Evolutionary conservation across 1,140 invertebrate genomes (phyloP), one percentile per base, ranked within the genome.

Genomic region (Maniola jurtina): DNA sequence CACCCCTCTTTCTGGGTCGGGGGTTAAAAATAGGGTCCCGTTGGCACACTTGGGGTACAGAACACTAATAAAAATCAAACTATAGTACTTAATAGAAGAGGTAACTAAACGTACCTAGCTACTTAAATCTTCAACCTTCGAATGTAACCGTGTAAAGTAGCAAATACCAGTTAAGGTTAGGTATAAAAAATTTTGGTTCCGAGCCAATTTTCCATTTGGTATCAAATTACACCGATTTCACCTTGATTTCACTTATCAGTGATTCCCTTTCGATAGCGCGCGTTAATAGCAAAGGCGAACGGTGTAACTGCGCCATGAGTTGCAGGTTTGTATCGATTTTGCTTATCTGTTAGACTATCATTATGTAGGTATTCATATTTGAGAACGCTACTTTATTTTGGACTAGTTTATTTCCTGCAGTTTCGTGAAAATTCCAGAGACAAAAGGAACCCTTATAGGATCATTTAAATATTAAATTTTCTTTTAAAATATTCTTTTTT

Each of bases 321-420:
- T 66, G 64, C 64, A 66, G 64, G 57, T 33, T 15, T 45, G 14
- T 61, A 66, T 66, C 59, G 58, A 66, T 66, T 66, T 66, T 47
- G 42, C 38, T 60, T 66, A 61, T 66, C 64, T 66, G 52, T 48
- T 61, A 13, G 25, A 47, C 47, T 50, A 48, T 66, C 40, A 59
- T 65, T 25, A 59, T 58, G 38, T 50, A 33, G 16, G 33, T 35
- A 36, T 38, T 58, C 16, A 40, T 58, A 9, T 59, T n/a, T 38
- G 14, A 14, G 33, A 0, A 10, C 6, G 11, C 25, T n/a, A 0
- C 8, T 35, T n/a, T 15, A 13, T 35, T 11, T 35, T 34, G 54
- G 13, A 13, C 10, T 35, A 11, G 25, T 13, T 35, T 25, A 1
- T 25, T n/a, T n/a, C n/a, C n/a, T n/a, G n/a, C n/a, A n/a, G n/a